Percentiles rank a stretch among this genome's conserved stretches.
Conservation (phyloP, 2,888 invertebrate genomes). For the Lepidocyrtinus sp. region DNA sequence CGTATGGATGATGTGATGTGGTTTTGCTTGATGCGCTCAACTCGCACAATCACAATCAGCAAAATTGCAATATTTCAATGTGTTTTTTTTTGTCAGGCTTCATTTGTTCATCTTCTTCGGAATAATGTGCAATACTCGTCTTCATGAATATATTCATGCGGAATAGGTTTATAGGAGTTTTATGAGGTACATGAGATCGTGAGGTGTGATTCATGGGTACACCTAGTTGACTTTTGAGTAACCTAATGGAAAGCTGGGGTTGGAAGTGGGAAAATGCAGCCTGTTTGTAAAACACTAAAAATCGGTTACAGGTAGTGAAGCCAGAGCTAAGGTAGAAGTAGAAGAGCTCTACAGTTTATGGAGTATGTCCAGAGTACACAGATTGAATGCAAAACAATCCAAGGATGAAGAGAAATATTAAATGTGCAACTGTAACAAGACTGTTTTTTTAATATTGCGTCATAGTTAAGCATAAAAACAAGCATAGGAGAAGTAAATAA, state of each 20-base stretch:
- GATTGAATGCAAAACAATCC: too few relatives aligned
- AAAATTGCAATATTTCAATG: not conserved
- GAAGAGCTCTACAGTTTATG: not conserved
- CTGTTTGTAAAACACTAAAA: too few relatives aligned
- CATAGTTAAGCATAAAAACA: not conserved
- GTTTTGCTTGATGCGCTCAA: not conserved
- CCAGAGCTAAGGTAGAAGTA: too few relatives aligned
- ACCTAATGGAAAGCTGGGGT: too few relatives aligned
- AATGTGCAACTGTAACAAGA: too few relatives aligned
- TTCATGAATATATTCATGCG: slow-evolving; percentile 6
- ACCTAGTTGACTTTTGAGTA: too few relatives aligned
- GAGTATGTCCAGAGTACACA: too few relatives aligned
- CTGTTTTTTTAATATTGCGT: not conserved
- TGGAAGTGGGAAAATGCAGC: too few relatives aligned
- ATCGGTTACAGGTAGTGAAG: too few relatives aligned
- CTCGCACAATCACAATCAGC: too few relatives aligned
- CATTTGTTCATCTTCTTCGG: slow-evolving; percentile 12
- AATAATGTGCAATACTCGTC: not conserved
- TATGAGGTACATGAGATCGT: slow-evolving; percentile 5
- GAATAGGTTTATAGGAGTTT: not conserved
- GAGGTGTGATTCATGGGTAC: not conserved
- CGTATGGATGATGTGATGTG: slow-evolving; percentile 2
- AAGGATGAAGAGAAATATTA: too few relatives aligned
- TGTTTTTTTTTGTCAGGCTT: slow-evolving; percentile 8
- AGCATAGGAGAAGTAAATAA: too few relatives aligned